Percentiles rank a stretch among this genome's conserved stretches.
phyloP scores from a whole-genome alignment of 2,888 invertebrate genomes.

The Megaustenia siamemsis region DNA sequence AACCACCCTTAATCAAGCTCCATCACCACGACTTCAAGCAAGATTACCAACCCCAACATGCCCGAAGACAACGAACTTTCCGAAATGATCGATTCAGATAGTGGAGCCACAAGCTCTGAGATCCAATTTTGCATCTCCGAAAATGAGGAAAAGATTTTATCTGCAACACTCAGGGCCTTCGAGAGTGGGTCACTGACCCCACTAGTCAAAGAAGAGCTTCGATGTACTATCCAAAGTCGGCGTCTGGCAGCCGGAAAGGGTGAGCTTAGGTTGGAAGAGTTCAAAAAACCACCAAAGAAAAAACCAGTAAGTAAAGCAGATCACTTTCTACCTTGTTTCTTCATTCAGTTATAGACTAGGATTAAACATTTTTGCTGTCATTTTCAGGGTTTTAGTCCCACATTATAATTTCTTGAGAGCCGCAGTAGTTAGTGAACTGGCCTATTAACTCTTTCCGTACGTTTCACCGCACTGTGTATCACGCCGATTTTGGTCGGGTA shows the following conservation, averaged over 20 bases:
- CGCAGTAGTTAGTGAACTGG: too few relatives aligned
- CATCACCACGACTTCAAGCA: constrained; percentile 17
- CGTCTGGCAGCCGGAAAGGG: constrained; percentile 67
- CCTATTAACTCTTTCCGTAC: too few relatives aligned
- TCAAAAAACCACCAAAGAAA: constrained; percentile 52
- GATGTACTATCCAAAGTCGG: constrained; percentile 65
- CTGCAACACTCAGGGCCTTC: constrained; percentile 54
- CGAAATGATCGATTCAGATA: background rate
- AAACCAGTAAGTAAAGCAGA: constrained; percentile 29
- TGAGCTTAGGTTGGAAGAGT: constrained; percentile 64
- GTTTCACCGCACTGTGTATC: too few relatives aligned
- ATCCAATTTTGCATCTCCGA: constrained; percentile 6
- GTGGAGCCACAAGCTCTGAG: background rate
- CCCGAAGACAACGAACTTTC: background rate
- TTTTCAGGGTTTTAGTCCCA: too few relatives aligned
- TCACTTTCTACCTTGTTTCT: too few relatives aligned
- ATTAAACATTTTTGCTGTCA: too few relatives aligned
- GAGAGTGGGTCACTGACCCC: constrained; percentile 58
- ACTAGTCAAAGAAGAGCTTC: constrained; percentile 68
- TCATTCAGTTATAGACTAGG: too few relatives aligned
- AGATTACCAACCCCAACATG: constrained; percentile 11
- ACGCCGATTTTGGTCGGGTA: too few relatives aligned
- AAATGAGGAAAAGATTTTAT: constrained; percentile 55
- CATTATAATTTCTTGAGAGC: too few relatives aligned
- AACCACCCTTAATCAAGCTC: background rate